Evolutionary conservation across 2,888 invertebrate genomes (phyloP), one percentile per base, ranked within the genome.

Genomic region (Sinohyriopsis cumingii): DNA sequence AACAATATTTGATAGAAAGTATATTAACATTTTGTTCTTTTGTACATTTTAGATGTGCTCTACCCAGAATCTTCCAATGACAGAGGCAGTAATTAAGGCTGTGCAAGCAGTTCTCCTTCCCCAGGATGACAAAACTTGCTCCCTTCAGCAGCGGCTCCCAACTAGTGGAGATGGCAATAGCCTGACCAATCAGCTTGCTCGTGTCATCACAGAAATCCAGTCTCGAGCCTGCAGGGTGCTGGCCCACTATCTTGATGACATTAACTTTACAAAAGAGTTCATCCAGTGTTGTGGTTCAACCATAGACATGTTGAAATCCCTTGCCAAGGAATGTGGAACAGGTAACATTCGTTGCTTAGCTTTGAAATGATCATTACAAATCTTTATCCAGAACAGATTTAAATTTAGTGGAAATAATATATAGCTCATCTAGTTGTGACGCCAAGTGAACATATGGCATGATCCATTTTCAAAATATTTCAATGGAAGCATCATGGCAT

Each of bases 191-290:
- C 88, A 88, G 74, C 85, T 88, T 24, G 88, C 88, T 69, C 81
- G 90, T 7, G 86, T 90, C 2, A 80, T 90, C n/a, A 88, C 88
- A 1, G 90, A 90, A 82, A 86, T 90, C 55, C 78, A 88, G 71
- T 88, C 90, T 6, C 75, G 89, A 25, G 88, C 89, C 0, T 87
- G 87, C 72, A 84, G 86, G 79, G 88, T 90, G 53, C 77, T 90
- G 28, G 83, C 89, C 6, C 78, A 80, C 54, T 87, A 87, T 75
- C 75, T 89, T 63, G 81, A 85, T 59, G 87, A 89, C 59, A 77
- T 86, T 22, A 77, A 84, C 22, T 88, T 90, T 75, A 84, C 88
- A 18, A 85, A 84, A 67, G 80, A 84, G 55, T 89, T 89, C 76
- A 86, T 88, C 67, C 82, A 86, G 65, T 84, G 87, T 62, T 87